These are phyloP conservation scores for Drymodes brunneopygia DNA, from an alignment of 2,113 vertebrate species.

Conservation along the genomic window DNA sequence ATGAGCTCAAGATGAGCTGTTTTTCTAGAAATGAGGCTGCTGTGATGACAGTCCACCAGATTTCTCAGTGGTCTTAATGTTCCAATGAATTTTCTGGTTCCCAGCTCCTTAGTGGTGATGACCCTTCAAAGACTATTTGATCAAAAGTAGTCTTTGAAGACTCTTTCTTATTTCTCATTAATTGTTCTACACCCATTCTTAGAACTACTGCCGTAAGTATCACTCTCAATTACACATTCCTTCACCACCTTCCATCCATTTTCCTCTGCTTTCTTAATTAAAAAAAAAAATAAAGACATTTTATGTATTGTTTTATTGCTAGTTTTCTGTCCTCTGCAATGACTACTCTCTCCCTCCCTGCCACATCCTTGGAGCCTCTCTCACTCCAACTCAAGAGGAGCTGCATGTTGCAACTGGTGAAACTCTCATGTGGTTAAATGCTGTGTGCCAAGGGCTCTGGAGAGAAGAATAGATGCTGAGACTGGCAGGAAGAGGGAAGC, in stretches of 20 bases:
- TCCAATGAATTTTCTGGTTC: not conserved
- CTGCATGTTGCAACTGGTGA: constrained; percentile 37
- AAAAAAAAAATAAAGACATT: not conserved
- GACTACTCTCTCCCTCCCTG: not conserved
- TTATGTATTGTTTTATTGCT: not conserved
- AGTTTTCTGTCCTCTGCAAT: not conserved
- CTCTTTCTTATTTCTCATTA: not conserved
- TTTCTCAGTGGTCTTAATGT: not conserved
- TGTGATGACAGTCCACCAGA: not conserved
- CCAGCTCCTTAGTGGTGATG: not conserved
- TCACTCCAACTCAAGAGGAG: not conserved
- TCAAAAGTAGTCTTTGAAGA: not conserved
- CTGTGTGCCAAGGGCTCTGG: constrained; percentile 3
- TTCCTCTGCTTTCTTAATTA: not conserved
- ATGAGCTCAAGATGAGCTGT: not conserved
- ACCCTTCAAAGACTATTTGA: not conserved
- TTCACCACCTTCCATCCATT: not conserved
- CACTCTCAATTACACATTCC: not conserved
- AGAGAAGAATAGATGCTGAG: constrained; percentile 9
- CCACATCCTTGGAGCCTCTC: not conserved
- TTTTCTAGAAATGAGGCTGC: not conserved
- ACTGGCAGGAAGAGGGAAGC: constrained; percentile 51
- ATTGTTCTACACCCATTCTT: not conserved
- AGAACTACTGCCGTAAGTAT: not conserved
- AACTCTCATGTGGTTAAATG: constrained; percentile 11